Evolutionary conservation across 2,797 vertebrate species (phyloP), one percentile per base, ranked within the genome.

Genomic region (Myoxocephalus aenaeus): DNA sequence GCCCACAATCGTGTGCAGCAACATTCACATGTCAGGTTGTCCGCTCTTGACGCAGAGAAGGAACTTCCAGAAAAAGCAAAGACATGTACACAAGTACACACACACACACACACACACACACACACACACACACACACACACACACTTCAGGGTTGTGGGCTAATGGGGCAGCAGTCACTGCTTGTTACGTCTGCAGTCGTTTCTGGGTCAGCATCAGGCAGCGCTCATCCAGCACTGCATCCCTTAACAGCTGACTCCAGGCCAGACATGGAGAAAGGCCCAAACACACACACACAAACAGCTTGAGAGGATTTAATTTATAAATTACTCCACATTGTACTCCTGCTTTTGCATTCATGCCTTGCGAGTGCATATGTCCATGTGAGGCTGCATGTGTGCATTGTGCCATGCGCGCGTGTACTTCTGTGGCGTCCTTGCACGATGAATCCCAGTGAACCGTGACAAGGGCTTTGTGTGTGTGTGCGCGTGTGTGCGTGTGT

Each of bases 181-280:
- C 75, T 44, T 65, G 77, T 90, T 85, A 89, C 71, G 72, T 92
- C 89, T 85, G 42, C 82, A 73, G 61, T 87, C 2, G 70, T 92
- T 92, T 92, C 87, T 92, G 90, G 91, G 90, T 93, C 90, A 91
- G 85, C 83, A 90, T 90, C 86, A 84, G 89, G 85, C 84, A 81
- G 66, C 51, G 29, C 82, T 89, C 89, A 87, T 77, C 80, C 71
- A 83, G 64, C 7, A 18, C 79, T 62, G 80, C 88, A 80, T 83
- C 87, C 72, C 82, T 82, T 73, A 67, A 83, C 86, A 85, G 86
- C 87, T 86, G 84, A 90, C 89, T 92, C 77, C 72, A 87, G 89
- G 89, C 89, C 87, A 90, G 72, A 79, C 67, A 63, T 12, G 40
- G 59, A 81, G 25, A 64, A 56, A 72, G 9, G 14, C 34, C 13